Conservation (phyloP, 30 jellyfish, hydroid and myxozoan genomes). For the Pseudorhiza aurosa region DNA sequence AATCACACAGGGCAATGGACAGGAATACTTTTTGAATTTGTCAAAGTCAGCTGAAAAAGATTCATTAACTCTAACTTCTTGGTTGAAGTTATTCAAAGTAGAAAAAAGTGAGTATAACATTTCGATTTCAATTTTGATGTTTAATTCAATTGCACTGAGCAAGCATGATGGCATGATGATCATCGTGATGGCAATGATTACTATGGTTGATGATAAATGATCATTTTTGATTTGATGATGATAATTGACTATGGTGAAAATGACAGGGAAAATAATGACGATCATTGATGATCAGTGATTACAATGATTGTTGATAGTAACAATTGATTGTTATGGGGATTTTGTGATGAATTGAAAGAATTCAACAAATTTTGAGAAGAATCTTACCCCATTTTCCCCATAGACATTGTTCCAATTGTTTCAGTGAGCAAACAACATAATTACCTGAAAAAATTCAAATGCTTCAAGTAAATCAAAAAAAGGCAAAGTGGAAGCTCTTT, state of each 20-base stretch:
- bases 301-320: background rate
- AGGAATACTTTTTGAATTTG: constrained; percentile 51
- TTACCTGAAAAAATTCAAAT: constrained; percentile 50
- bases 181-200: background rate
- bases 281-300: background rate
- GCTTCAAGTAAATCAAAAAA: no score
- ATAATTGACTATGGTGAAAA: no score
- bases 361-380: background rate
- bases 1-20: constrained; percentile 89
- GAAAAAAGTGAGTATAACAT: no score
- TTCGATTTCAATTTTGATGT: no score
- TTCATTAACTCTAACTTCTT: no score
- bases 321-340: background rate
- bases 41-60: constrained; percentile 51
- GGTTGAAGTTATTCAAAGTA: no score
- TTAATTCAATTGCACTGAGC: no score
- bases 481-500: no score
- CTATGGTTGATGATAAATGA: background rate
- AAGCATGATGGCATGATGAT: no score
- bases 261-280: background rate
- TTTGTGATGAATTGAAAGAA: no score
- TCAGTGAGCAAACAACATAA: constrained; percentile 73
- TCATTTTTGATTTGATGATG: background rate
- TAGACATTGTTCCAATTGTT: constrained; percentile 56
- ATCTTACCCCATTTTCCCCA: constrained; percentile 90